Base-by-base conservation (phyloP, 2,888 invertebrate genomes). In the Hymenopus coronatus region DNA sequence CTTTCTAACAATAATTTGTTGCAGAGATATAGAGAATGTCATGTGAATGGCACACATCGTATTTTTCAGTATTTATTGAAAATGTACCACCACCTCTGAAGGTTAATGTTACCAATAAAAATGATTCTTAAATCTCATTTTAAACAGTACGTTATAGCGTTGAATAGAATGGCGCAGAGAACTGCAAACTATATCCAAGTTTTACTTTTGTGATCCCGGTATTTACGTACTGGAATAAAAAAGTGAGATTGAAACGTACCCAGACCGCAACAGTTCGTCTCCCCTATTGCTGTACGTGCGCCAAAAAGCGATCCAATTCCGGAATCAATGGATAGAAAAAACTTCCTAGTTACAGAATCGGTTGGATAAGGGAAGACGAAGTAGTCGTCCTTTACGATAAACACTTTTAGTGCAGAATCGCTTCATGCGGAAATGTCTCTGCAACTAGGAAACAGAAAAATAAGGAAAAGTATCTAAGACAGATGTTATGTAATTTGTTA, bases 241-340 rank as follows among this genome's bases (percentile, higher is more conserved):
- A 28, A 12, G 28, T 33, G 14, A 28, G 8, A 83, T 1, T 83
- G n/a, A 14, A 27, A 15, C 4, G 20, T 3, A 25, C 20, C 54
- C 54, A 70, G 25, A 70, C 54, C 54, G 3, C 54, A 70, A 20
- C 25, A 70, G 54, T 20, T 25, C 54, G 54, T 25, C 54, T 70
- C 25, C 54, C 54, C 54, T 70, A 70, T 70, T 70, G 54, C 54
- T 70, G 86, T 86, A 86, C 86, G 54, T 86, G 86, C 70, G 54
- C 83, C 88, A 82, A n/a, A 70, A 70, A 88, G 83, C 88, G 88
- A 88, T 88, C 88, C 88, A 88, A 88, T 88, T 88, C 88, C 88
- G 82, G 83, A 88, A 88, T 88, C 88, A 88, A 88, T 88, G 88
- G 88, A 20, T 40, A 82, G 88, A 88, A 88, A 83, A 88, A 88